Percentiles rank a stretch among this genome's conserved stretches.
Conservation (phyloP, 1,140 invertebrate species). For the Penaeus indicus region DNA sequence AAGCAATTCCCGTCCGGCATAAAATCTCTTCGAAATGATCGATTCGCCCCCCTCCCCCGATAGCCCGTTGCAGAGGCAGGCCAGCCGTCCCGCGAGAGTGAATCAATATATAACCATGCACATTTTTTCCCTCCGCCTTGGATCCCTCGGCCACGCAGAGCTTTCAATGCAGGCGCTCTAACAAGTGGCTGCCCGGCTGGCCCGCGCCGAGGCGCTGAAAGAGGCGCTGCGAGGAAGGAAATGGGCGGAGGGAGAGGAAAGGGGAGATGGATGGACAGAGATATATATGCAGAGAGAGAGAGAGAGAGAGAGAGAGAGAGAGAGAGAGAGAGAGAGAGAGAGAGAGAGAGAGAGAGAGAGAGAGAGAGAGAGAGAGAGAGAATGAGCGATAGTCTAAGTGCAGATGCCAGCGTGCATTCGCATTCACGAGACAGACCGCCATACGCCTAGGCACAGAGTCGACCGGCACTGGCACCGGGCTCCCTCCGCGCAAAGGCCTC, state of each 20-base stretch:
- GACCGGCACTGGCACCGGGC: no score
- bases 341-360: not conserved
- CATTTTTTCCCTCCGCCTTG: not conserved
- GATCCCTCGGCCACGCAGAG: not conserved
- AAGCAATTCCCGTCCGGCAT: no score
- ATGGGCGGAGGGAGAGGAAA: not conserved
- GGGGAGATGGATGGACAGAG: not conserved
- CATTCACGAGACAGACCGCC: no score
- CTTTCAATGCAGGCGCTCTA: no score
- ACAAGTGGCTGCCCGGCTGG: no score
- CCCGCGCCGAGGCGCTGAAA: not conserved
- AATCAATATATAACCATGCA: not conserved
- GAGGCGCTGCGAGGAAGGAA: not conserved
- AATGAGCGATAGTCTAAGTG: no score
- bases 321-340: not conserved
- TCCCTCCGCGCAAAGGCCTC: no score
- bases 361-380: not conserved
- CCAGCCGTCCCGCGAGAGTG: no score
- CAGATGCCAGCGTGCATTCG: no score
- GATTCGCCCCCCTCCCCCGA: not conserved
- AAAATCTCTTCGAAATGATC: not conserved
- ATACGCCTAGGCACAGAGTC: no score
- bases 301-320: slow-evolving; percentile 16
- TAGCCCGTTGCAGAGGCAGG: not conserved
- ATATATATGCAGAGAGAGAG: not conserved